Base-by-base conservation (phyloP, 2,113 vertebrate genomes). In the Poeciliopsis turrubarensis region DNA sequence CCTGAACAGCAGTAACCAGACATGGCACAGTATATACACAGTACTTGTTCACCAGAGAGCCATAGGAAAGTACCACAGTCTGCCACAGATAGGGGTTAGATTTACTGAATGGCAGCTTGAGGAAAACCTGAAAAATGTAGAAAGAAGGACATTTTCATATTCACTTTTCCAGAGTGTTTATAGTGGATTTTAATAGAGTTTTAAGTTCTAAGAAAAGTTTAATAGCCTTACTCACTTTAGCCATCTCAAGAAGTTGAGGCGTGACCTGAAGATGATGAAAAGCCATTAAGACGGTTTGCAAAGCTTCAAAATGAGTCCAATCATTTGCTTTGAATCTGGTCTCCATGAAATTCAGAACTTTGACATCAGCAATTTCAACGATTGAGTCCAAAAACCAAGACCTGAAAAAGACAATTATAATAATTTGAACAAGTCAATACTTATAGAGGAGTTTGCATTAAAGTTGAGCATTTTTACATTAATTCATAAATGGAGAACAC, bases 41-140 rank as follows among this genome's bases (percentile, higher is more conserved):
- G 73, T 90, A 90, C 86, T 89, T 96, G 65, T 95, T 91, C 26
- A 96, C 91, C 75, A 96, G 65, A 71, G 95, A 95, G 32, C 95
- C 94, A 47, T 96, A 96, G n/a, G 83, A 84, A 67, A 98, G 88
- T n/a, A 86, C 86, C 31, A 92, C 86, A n/a, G 85, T 81, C 3
- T 93, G 92, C 88, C 92, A 94, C 75, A 97, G 63, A 1, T 70
- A 0, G 0, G 31, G 31, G 12, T 68, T 72, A 30, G 91, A 93
- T 88, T 94, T 93, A 73, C 92, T 76, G 72, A 91, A 93, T 41
- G 94, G 88, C 66, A 94, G 92, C 27, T 51, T 72, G 27, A 97
- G 47, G 60, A 97, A 92, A 68, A 90, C 93, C 97, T 98, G 70
- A 0, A 19, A 73, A 72, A 68, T 51, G 73, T 26, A 77, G 8